phyloP scores from a whole-genome alignment of 2,113 vertebrate genomes.

The Phasianus colchicus region DNA sequence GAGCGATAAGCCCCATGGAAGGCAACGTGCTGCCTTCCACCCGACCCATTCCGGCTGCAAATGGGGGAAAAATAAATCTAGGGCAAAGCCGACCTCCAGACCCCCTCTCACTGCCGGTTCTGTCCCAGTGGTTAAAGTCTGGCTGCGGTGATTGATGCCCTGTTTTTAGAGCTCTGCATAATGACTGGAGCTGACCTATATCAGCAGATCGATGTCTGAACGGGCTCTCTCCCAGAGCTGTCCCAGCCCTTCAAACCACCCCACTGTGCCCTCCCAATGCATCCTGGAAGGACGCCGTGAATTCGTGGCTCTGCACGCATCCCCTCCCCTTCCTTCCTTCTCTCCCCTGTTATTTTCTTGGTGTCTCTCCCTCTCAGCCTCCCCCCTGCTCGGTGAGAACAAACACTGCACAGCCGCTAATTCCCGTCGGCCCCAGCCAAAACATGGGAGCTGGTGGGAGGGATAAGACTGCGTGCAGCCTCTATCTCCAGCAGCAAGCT shows the following conservation, averaged over 20 bases:
- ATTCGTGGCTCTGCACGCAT: background rate
- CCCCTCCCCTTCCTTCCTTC: constrained; percentile 58
- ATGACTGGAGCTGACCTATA: constrained; percentile 4
- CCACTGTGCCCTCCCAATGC: accelerated
- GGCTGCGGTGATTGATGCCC: constrained; percentile 44
- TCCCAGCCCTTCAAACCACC: background rate
- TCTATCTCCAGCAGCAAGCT: background rate
- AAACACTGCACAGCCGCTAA: constrained; percentile 19
- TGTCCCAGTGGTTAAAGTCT: constrained; percentile 9
- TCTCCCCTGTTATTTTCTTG: background rate
- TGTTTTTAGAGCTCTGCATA: background rate
- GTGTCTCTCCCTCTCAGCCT: constrained; percentile 12
- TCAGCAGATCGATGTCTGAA: background rate
- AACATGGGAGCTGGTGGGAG: constrained; percentile 26
- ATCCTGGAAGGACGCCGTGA: background rate
- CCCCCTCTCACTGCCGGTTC: constrained; percentile 34
- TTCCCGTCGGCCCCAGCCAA: constrained; percentile 4
- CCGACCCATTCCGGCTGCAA: too few species aligned
- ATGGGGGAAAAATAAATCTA: background rate
- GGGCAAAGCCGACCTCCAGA: constrained; percentile 11
- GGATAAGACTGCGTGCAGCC: background rate
- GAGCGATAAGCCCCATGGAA: background rate
- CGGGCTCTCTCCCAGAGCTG: background rate
- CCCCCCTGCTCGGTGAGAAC: constrained; percentile 26
- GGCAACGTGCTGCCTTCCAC: background rate